Evolutionary conservation across 2,888 invertebrate genomes (phyloP), one percentile per base, ranked within the genome.

Genomic region (Heliconius charithonia): DNA sequence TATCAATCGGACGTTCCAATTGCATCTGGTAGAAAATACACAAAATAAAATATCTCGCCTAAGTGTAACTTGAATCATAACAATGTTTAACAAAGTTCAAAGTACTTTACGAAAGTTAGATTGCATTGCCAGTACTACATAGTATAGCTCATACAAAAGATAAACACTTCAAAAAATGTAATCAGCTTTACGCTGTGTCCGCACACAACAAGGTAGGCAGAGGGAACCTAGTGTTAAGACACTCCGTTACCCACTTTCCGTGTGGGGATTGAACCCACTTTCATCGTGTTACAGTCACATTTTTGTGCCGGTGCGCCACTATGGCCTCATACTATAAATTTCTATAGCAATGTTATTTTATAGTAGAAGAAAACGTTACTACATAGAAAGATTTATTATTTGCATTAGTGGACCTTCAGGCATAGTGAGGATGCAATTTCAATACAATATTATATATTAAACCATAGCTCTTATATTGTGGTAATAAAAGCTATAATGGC

Each of bases 381-480:
- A 67, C 72, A 71, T 29, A 67, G 25, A 67, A 67, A 76, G 79
- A 79, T 79, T 79, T 79, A 79, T 76, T 76, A 73, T 79, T 73
- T 59, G 67, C 76, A 79, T 76, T 79, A 79, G 67, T 69, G 76
- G 79, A 62, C 76, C 76, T 79, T 79, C 66, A 78, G 67, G 59
- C 72, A 67, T 76, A 72, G 67, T 66, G 63, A 69, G 79, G 62
- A 76, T 79, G 79, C 72, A 79, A 79, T 79, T 76, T 73, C 62
- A 72, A 45, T 76, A 79, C 65, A 25, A 66, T 27, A 75, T 76
- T 70, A 13, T 71, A 71, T 71, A 73, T 69, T 13, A 32, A 27
- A 27, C 63, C 51, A 76, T 69, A 65, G 9, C 69, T 73, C 62
- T 75, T 77, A 80, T 59, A 0, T 0, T 16, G 3, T 67, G 2